Base-by-base conservation (phyloP, 2,888 invertebrate species). In the Anagyrus pseudococci region DNA sequence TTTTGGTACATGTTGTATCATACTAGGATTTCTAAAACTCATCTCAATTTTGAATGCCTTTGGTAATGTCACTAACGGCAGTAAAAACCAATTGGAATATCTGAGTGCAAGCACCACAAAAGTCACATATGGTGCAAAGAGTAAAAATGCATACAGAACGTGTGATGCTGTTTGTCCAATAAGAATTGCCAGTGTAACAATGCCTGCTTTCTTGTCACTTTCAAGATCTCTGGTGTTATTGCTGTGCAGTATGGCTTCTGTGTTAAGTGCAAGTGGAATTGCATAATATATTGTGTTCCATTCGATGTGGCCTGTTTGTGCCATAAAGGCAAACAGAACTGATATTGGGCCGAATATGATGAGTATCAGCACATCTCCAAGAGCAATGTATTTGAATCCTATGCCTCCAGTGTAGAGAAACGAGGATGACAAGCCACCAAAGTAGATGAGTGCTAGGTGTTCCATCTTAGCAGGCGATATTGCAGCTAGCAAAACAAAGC, bases 391-490 rank as follows among this genome's bases (percentile, higher is more conserved):
- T 81, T 97, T 97, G 61, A 97, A 86, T 63, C 96, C 97, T 72
- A 96, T 92, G 50, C 97, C 97, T 61, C 97, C 97, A 1, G 97
- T 97, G 75, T 97, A 97, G n/a, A 97, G 84, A 82, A 97, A 97
- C 69, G 96, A 96, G 57, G 95, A 94, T 25, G 96, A 96, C 58
- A 97, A 81, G 1, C 97, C 97, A 59, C 97, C 96, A 83, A 97
- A 97, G 79, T 96, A 97, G 1, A 96, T 93, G 49, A 97, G 83
- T 6, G 97, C 96, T 71, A 97, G 83, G 79, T 96, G 96, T 81
- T 96, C 96, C 92, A 96, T 93, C 81, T 91, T 90, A 0, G 96
- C 96, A 13, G 94, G 93, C 56, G 96, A 96, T 62, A 94, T 84
- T 64, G 87, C 83, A 0, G 90, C 88, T 61, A 94, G 81, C 10